Conservation (phyloP, 2,797 vertebrate species). For the Acrossocheilus wenchowensis region DNA sequence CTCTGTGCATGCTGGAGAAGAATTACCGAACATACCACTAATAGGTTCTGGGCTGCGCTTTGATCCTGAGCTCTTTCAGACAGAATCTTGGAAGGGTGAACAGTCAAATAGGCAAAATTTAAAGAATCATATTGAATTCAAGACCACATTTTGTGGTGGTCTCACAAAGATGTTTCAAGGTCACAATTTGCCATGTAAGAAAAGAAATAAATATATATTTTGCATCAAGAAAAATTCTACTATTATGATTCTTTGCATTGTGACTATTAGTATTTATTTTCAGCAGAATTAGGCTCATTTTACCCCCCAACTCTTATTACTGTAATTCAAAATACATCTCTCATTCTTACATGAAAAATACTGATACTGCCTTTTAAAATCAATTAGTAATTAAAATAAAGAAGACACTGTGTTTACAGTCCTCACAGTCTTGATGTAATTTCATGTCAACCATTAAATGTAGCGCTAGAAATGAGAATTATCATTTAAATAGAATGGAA, state of each 20-base stretch:
- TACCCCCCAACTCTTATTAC: neutral
- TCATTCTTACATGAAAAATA: neutral
- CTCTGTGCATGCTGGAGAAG: constrained; percentile 72
- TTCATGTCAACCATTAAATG: neutral
- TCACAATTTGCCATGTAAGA: neutral
- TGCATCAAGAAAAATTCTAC: neutral
- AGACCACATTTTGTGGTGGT: neutral
- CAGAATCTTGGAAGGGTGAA: neutral
- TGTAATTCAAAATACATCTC: neutral
- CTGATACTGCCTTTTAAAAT: neutral
- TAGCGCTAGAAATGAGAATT: neutral
- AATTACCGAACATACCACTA: constrained; percentile 53
- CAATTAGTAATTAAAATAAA: neutral
- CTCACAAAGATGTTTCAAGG: neutral
- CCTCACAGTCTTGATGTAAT: neutral
- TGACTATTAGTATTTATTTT: neutral
- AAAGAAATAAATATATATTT: neutral
- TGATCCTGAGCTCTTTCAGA: neutral
- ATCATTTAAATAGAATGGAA: neutral
- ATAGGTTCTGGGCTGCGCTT: constrained; percentile 3
- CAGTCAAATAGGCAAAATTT: neutral
- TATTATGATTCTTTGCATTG: neutral
- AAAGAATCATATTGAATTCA: neutral
- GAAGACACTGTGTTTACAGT: neutral
- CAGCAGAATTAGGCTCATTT: neutral